Base-by-base conservation (phyloP, 37 sponge, comb jelly and placozoan genomes). In the Lycopodina hypogea region DNA sequence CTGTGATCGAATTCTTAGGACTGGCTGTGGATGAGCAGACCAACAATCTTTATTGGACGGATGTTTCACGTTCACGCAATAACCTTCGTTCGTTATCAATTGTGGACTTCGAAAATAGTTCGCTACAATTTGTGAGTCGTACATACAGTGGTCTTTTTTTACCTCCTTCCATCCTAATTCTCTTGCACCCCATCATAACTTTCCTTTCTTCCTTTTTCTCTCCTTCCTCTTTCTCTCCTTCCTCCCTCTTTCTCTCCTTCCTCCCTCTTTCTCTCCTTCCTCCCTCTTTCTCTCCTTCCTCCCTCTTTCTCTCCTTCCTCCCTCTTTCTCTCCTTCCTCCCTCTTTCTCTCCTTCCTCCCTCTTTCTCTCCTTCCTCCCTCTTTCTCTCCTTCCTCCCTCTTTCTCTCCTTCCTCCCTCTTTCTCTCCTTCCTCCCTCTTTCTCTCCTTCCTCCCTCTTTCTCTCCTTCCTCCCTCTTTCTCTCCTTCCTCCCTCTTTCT, bases 41-140 rank as follows among this genome's bases (percentile, higher is more conserved):
- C 48, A 59, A 60, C 37, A 1, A n/a, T 6, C 50, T 77, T 17
- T 77, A 64, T 64, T 77, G 78, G 78, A 64, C 65, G 9, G 48
- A 45, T 9, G 9, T 4, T 45, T 12, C 4, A 4, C 48, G 48
- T 4, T 12, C 23, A 11, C 39, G 0, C n/a, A 15, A 34, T 22
- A 38, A 23, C 60, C 4, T 59, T 17, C n/a, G 60, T 28, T 59
- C n/a, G 28, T 6, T 59, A 4, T 28, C n/a, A 6, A 59, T 59
- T 59, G 28, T 17, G 28, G 60, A 59, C 28, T 59, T 23, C 28
- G 60, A 59, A 17, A 59, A 26, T 28, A 3, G 12, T 59, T 45
- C 48, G 9, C 9, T 9, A 9, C 60, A 17, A 59, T 59, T 59
- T 59, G 60, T 59, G 60, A 59, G 60, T 59, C 9, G 48, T 9